phyloP scores from a whole-genome alignment of 2,888 invertebrate genomes.

The Caenorhabditis sp. region DNA sequence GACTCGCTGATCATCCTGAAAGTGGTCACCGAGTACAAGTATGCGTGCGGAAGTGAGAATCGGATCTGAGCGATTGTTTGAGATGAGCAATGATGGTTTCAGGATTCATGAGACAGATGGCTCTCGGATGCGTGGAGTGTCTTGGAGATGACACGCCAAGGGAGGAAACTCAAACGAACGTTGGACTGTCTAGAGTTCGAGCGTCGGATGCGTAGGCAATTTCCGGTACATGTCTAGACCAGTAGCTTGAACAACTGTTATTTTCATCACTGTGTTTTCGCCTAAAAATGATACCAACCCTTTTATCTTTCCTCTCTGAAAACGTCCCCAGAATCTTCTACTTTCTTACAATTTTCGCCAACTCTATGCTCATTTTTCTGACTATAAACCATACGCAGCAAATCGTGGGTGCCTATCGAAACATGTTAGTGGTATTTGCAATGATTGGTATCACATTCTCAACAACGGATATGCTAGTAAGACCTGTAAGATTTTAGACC shows the following conservation, averaged over 20 bases:
- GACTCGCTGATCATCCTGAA: slow-evolving; percentile 14
- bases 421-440: slow-evolving; percentile 29
- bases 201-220: too few species aligned
- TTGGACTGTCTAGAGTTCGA: too few species aligned
- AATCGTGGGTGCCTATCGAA: slow-evolving; percentile 19
- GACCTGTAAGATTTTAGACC: not conserved
- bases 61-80: too few species aligned
- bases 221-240: too few species aligned
- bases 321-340: slow-evolving; percentile 20
- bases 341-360: slow-evolving; percentile 29
- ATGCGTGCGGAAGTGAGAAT: slow-evolving; percentile 5
- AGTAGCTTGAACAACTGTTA: too few species aligned
- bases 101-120: too few species aligned
- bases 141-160: too few species aligned
- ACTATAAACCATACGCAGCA: slow-evolving; percentile 12
- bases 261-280: too few species aligned
- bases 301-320: not conserved
- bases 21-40: slow-evolving; percentile 15
- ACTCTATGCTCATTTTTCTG: slow-evolving; percentile 16
- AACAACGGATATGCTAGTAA: slow-evolving; percentile 6
- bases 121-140: too few species aligned
- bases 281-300: too few species aligned
- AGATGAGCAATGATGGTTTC: too few species aligned
- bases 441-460: slow-evolving; percentile 13
- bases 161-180: too few species aligned